These are phyloP conservation scores for Aegithalos caudatus DNA, from an alignment of 2,113 vertebrate genomes.

Conservation along the genomic window DNA sequence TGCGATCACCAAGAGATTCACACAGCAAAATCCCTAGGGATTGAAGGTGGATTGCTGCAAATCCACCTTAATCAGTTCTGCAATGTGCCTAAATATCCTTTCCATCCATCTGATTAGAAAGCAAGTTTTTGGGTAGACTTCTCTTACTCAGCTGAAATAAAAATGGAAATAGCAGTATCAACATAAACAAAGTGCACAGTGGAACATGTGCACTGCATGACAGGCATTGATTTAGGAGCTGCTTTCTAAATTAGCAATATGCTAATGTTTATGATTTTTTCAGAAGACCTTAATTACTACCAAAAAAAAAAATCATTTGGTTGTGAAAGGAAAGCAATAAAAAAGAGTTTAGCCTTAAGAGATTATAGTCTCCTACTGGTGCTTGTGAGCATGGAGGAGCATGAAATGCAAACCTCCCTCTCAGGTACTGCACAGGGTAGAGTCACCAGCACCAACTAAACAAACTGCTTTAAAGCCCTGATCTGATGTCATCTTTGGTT, in stretches of 20 bases:
- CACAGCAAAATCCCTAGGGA: not conserved
- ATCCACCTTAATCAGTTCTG: not conserved
- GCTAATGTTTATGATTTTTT: not conserved
- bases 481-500: not conserved
- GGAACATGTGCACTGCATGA: not conserved
- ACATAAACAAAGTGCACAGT: not conserved
- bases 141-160: conserved; percentile 12
- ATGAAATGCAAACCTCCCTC: not conserved
- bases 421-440: not conserved
- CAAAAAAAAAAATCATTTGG: not conserved
- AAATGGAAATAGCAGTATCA: conserved; percentile 9
- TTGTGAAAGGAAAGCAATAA: not conserved
- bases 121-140: not conserved
- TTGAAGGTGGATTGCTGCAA: not conserved
- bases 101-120: not conserved
- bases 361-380: not conserved
- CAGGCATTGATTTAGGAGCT: not conserved
- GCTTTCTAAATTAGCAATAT: not conserved
- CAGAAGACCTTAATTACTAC: not conserved
- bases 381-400: not conserved
- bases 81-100: not conserved
- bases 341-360: not conserved
- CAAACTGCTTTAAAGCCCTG: not conserved
- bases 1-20: not conserved
- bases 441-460: not conserved